Percentiles rank a stretch among this genome's conserved stretches.
These are phyloP conservation scores for Rhopilema esculentum DNA, from an alignment of 30 jellyfish, hydroid and myxozoan species.

Conservation along the genomic window DNA sequence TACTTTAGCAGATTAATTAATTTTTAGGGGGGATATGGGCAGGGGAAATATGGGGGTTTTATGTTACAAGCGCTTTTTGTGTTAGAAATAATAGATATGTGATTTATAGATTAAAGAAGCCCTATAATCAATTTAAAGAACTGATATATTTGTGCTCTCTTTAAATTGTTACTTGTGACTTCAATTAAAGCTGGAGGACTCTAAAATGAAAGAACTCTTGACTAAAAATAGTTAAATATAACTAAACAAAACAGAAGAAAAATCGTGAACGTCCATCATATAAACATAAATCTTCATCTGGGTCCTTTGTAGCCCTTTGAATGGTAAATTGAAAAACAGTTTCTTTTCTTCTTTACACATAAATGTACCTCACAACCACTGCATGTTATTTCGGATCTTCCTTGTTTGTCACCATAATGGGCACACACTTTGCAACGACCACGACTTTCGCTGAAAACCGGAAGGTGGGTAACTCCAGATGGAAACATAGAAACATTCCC, in stretches of 20 bases:
- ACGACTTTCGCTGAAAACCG: too few species aligned
- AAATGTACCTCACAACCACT: neutral
- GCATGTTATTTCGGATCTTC: too few species aligned
- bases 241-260: neutral
- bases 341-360: constrained; percentile 20
- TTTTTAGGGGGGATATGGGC: neutral
- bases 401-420: too few species aligned
- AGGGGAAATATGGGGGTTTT: neutral
- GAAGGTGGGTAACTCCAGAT: too few species aligned
- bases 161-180: neutral
- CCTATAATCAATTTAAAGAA: neutral
- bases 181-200: neutral
- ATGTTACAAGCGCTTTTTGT: neutral
- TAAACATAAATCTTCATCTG: neutral
- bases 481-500: too few species aligned
- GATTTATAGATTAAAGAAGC: neutral
- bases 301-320: constrained; percentile 21
- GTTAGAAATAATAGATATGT: neutral
- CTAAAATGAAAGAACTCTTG: neutral
- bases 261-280: neutral
- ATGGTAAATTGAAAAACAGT: constrained; percentile 20
- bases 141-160: neutral
- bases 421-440: too few species aligned
- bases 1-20: neutral
- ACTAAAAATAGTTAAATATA: neutral